Evolutionary conservation across 2,113 vertebrate species (phyloP).

Genomic region (Burhinus oedicnemus): DNA sequence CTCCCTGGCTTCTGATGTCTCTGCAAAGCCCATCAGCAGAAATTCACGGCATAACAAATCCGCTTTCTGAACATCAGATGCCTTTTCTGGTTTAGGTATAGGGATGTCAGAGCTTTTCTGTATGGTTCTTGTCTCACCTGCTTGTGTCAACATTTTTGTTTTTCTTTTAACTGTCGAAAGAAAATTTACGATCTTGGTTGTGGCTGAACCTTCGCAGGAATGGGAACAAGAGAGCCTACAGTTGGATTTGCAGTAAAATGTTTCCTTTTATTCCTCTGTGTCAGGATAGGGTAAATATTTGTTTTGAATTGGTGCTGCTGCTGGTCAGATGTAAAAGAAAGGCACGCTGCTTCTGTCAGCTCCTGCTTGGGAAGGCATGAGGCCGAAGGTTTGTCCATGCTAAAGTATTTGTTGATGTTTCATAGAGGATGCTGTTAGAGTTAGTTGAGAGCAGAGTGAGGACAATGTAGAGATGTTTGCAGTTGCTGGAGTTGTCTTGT

Average conservation of each 20-base stretch:
- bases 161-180: neutral
- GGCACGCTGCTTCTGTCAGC: neutral
- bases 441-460: neutral
- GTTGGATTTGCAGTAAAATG: neutral
- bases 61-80: neutral
- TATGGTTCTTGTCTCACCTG: neutral
- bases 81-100: neutral
- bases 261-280: neutral
- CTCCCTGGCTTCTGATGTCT: neutral
- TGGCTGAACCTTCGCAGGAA: neutral
- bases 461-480: neutral
- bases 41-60: neutral
- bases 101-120: neutral
- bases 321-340: neutral
- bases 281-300: slow-evolving; percentile 10
- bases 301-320: neutral
- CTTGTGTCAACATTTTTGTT: neutral
- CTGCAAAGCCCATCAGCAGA: slow-evolving; percentile 24
- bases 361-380: neutral
- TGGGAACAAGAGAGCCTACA: neutral
- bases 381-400: neutral
- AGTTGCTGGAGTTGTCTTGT: neutral
- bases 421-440: neutral
- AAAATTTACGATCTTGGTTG: neutral
- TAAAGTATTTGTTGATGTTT: neutral